A percentile compares a stretch with the other conserved stretches of the same genome.
phyloP scores from a whole-genome alignment of 2,888 invertebrate species.

The Chrysotoxum bicinctum region DNA sequence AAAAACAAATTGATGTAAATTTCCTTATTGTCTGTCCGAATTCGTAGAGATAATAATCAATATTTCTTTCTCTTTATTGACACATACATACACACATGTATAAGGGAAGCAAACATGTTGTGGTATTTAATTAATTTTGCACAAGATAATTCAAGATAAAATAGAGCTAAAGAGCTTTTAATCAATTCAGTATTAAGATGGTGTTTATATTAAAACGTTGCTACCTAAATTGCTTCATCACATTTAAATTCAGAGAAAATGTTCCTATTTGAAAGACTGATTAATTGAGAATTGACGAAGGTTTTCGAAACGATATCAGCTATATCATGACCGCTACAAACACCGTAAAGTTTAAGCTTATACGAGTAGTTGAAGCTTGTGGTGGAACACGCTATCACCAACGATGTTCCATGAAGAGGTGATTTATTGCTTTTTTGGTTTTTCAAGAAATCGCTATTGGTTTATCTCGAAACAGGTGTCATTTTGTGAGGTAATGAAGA shows the following conservation, averaged over 20 bases:
- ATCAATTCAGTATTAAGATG: conserved; percentile 11
- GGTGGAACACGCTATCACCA: no score
- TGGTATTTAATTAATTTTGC: conserved; percentile 7
- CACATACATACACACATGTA: no score
- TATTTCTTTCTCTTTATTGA: not conserved
- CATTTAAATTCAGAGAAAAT: not conserved
- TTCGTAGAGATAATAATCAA: conserved; percentile 12
- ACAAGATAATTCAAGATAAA: not conserved
- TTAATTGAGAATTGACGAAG: not conserved
- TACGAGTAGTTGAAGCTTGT: no score
- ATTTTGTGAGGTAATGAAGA: no score
- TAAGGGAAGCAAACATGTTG: not conserved
- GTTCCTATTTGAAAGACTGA: not conserved
- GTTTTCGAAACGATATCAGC: not conserved
- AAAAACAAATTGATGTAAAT: conserved; percentile 8
- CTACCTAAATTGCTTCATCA: not conserved
- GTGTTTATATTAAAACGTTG: not conserved
- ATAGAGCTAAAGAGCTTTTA: not conserved
- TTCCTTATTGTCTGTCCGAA: not conserved
- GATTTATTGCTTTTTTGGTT: no score
- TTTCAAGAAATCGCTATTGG: no score
- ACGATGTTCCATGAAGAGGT: no score
- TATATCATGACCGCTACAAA: not conserved
- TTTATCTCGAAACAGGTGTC: no score
- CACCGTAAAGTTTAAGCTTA: no score